Conservation (phyloP, 2,888 invertebrate genomes). For the Exephanes ischioxanthus region DNA sequence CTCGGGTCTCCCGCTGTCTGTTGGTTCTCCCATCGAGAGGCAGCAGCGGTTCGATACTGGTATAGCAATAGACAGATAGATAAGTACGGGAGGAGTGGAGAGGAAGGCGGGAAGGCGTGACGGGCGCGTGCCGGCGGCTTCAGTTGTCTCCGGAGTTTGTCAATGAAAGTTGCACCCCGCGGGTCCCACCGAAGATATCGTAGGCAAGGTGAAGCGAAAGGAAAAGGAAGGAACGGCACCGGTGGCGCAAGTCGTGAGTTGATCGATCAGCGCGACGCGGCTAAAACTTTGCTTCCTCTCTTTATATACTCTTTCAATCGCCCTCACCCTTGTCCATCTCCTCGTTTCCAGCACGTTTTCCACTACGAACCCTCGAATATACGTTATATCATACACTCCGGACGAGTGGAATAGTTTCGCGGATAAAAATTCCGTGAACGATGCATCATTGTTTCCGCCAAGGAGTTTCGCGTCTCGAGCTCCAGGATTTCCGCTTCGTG, state of each 20-base stretch:
- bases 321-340: constrained; percentile 3
- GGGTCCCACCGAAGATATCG: constrained; percentile 29
- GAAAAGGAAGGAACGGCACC: neutral
- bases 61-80: constrained; percentile 11
- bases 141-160: constrained; percentile 57
- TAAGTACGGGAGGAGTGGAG: neutral
- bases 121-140: constrained; percentile 53
- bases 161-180: constrained; percentile 51
- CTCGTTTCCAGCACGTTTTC: neutral
- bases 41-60: constrained; percentile 19
- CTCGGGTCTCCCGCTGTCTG: constrained; percentile 8
- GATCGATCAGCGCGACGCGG: constrained; percentile 43
- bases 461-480: neutral
- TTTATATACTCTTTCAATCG: neutral
- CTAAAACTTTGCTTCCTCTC: constrained; percentile 18
- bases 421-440: constrained; percentile 3
- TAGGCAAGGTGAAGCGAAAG: neutral
- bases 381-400: neutral
- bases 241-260: constrained; percentile 26
- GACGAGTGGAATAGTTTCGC: neutral
- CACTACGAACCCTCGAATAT: neutral
- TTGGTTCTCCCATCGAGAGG: constrained; percentile 33
- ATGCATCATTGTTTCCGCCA: constrained; percentile 27
- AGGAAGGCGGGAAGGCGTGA: neutral
- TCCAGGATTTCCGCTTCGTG: neutral